Percentiles rank a stretch among this genome's conserved stretches.
These are phyloP conservation scores for Poecilia latipinna DNA, from an alignment of 2,113 vertebrate species.

Conservation along the genomic window DNA sequence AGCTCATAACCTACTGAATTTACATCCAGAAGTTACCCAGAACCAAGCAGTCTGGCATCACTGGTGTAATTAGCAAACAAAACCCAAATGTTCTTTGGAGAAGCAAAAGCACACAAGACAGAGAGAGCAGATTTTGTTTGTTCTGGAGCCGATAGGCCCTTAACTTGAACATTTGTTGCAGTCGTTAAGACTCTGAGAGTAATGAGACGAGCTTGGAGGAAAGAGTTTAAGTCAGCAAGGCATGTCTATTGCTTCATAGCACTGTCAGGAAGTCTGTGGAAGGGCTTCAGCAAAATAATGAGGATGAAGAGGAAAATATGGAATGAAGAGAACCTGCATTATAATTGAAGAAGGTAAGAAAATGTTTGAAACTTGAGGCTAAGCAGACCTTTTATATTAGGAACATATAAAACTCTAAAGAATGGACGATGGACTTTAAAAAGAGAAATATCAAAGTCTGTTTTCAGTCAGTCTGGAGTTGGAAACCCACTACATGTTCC, in stretches of 20 bases:
- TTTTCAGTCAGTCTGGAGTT: background rate
- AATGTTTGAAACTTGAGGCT: background rate
- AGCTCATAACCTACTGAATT: conserved; percentile 25
- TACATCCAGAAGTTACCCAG: conserved; percentile 42
- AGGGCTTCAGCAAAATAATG: background rate
- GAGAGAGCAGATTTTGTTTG: conserved; percentile 33
- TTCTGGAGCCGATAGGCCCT: conserved; percentile 1
- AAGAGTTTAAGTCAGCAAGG: conserved; percentile 20
- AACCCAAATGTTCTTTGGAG: conserved; percentile 49
- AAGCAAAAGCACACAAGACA: conserved; percentile 28
- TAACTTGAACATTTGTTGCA: conserved; percentile 20
- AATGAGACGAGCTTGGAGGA: background rate
- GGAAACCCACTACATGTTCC: background rate
- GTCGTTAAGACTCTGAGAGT: background rate
- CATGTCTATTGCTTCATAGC: background rate
- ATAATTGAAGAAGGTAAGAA: too few species aligned
- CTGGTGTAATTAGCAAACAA: conserved; percentile 37
- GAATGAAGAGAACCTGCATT: background rate
- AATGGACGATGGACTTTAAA: too few species aligned
- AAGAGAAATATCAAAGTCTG: background rate
- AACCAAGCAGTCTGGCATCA: conserved; percentile 30
- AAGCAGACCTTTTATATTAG: background rate
- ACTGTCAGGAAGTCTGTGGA: background rate
- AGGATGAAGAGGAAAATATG: background rate
- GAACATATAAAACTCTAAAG: background rate